Conservation (phyloP, 2,113 vertebrate genomes). For the Oryzias woworae region DNA sequence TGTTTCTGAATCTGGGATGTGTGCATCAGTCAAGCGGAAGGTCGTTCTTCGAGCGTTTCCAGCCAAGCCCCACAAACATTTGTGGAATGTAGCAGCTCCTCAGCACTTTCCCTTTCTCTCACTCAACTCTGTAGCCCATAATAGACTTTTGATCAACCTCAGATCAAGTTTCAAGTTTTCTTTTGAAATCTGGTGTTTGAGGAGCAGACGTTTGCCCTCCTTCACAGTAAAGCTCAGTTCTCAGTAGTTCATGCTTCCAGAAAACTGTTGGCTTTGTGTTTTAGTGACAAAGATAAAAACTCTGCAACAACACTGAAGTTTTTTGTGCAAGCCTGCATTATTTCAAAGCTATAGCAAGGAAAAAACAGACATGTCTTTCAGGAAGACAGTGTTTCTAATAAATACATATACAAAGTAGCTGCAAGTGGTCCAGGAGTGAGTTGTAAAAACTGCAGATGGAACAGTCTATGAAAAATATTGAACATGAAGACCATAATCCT, state of each 20-base stretch:
- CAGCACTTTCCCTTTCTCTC: constrained; percentile 7
- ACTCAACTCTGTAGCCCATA: constrained; percentile 1
- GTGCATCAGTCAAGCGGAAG: constrained; percentile 40
- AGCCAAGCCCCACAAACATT: constrained; percentile 55
- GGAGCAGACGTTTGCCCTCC: background rate
- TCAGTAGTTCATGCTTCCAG: background rate
- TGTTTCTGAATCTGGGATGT: constrained; percentile 43
- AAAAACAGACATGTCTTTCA: background rate
- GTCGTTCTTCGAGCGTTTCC: constrained; percentile 16
- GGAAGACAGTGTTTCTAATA: background rate
- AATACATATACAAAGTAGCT: constrained; percentile 1
- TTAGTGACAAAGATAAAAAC: background rate
- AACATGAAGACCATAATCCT: background rate
- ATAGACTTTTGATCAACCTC: constrained; percentile 14
- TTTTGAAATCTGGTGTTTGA: background rate
- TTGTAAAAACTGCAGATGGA: background rate
- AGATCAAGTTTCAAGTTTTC: constrained; percentile 10
- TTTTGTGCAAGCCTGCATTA: background rate
- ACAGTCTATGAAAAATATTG: background rate
- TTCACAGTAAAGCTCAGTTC: constrained; percentile 1
- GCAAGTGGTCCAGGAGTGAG: background rate
- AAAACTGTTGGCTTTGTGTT: background rate
- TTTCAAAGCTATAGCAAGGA: constrained; percentile 3
- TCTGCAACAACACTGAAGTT: background rate
- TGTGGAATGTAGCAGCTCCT: constrained; percentile 54